Percentiles rank a stretch among this genome's conserved stretches.
These are phyloP conservation scores for Mnemiopsis leidyi DNA, from an alignment of 37 sponge, comb jelly and placozoan species.

Conservation along the genomic window DNA sequence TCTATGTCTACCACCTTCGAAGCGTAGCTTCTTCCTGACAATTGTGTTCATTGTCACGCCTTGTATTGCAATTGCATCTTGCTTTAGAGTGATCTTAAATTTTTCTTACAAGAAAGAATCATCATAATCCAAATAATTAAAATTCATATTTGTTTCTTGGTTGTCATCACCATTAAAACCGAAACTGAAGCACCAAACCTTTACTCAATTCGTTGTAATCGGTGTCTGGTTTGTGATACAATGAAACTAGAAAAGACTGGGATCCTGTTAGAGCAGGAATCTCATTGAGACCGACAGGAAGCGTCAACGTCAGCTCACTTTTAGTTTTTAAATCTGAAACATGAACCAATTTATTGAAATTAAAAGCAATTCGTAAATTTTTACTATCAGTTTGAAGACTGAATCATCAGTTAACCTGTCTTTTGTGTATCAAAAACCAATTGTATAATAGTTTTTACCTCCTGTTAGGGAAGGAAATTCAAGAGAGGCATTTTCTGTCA, in stretches of 20 bases:
- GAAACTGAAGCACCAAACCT: background rate
- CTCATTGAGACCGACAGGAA: background rate
- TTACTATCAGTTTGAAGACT: too few relatives aligned
- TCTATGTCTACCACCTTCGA: constrained; percentile 25
- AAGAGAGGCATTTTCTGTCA: background rate
- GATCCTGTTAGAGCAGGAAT: background rate
- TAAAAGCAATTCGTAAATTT: too few relatives aligned
- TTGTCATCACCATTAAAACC: too few relatives aligned
- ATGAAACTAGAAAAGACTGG: background rate
- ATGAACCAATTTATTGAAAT: too few relatives aligned
- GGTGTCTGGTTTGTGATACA: background rate
- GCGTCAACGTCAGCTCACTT: background rate
- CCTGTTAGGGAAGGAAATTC: background rate
- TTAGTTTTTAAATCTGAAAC: background rate
- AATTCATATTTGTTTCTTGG: too few relatives aligned
- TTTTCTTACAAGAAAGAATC: too few relatives aligned
- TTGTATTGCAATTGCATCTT: too few relatives aligned
- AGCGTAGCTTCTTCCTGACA: background rate
- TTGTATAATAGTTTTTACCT: too few relatives aligned
- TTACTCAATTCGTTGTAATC: background rate
- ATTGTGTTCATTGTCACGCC: background rate
- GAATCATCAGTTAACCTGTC: too few relatives aligned
- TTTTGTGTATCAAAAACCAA: too few relatives aligned
- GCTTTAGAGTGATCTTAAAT: too few relatives aligned
- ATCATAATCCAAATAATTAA: too few relatives aligned